phyloP scores from a whole-genome alignment of 2,797 vertebrate genomes.

The Melanotaenia boesemani region DNA sequence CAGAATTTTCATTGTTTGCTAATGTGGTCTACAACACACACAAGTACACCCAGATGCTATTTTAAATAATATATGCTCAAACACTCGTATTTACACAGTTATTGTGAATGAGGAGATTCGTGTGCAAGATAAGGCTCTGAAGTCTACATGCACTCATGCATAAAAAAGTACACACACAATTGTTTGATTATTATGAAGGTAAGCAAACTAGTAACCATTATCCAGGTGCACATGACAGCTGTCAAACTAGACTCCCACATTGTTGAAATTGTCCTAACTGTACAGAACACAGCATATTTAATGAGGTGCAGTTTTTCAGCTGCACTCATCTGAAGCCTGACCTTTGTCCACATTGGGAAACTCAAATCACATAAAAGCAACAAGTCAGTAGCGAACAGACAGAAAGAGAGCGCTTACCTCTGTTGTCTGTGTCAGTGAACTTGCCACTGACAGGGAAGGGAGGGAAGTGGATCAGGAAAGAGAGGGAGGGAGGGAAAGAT shows the following conservation, averaged over 20 bases:
- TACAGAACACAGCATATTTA: constrained; percentile 2
- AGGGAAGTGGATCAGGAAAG: constrained; percentile 8
- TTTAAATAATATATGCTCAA: background rate
- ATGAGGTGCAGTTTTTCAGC: constrained; percentile 20
- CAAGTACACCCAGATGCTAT: background rate
- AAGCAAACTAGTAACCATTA: constrained; percentile 26
- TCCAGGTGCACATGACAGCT: constrained; percentile 6
- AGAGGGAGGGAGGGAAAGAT: background rate
- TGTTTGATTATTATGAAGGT: constrained; percentile 20
- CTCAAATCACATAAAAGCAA: constrained; percentile 14
- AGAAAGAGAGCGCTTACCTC: constrained; percentile 71
- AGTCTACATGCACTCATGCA: background rate
- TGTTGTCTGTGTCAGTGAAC: constrained; percentile 66
- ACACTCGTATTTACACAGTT: constrained; percentile 2
- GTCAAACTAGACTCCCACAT: constrained; percentile 29
- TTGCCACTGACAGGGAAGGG: constrained; percentile 42
- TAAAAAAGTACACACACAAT: background rate
- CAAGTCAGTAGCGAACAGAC: constrained; percentile 5
- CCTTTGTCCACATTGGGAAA: constrained; percentile 32
- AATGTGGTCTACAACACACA: constrained; percentile 9
- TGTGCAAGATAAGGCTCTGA: constrained; percentile 13
- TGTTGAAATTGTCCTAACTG: background rate
- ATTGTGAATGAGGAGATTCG: constrained; percentile 1
- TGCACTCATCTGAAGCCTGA: constrained; percentile 18
- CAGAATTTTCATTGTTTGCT: constrained; percentile 40